Evolutionary conservation across 2,797 vertebrate species (phyloP).

Genomic region (Melopsittacus undulatus): DNA sequence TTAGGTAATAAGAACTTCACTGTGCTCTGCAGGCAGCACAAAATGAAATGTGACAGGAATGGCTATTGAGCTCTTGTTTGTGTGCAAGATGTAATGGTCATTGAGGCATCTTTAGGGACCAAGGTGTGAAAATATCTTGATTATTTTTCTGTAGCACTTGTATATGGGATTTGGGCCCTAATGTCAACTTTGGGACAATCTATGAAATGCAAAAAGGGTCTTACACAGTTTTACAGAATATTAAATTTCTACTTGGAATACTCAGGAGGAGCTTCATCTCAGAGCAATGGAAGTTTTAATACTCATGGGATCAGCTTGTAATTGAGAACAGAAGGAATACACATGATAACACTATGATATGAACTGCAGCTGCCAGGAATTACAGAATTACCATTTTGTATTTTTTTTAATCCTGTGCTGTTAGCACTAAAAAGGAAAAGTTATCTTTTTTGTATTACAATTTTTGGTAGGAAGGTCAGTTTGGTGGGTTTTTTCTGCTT

Average conservation of each 20-base stretch:
- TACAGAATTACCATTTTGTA: neutral
- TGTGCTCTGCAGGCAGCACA: neutral
- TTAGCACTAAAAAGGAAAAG: neutral
- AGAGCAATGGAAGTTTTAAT: neutral
- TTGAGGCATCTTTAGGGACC: neutral
- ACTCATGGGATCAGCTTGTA: neutral
- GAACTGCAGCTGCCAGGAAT: neutral
- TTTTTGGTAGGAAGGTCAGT: neutral
- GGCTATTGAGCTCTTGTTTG: neutral
- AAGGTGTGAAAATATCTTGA: neutral
- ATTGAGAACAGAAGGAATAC: neutral
- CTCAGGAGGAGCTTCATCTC: neutral
- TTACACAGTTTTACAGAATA: neutral
- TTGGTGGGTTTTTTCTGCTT: neutral
- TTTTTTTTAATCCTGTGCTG: neutral
- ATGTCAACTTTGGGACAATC: neutral
- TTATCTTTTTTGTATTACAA: neutral
- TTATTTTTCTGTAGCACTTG: neutral
- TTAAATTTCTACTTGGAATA: neutral
- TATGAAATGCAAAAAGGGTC: neutral
- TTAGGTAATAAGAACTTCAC: neutral
- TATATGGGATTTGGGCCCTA: accelerated
- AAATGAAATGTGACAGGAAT: neutral
- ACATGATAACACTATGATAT: neutral
- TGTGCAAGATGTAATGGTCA: accelerated